A percentile compares a stretch with the other conserved stretches of the same genome.
Conservation (phyloP, 30 jellyfish, hydroid and myxozoan species). For the Phacellophora camtschatica region DNA sequence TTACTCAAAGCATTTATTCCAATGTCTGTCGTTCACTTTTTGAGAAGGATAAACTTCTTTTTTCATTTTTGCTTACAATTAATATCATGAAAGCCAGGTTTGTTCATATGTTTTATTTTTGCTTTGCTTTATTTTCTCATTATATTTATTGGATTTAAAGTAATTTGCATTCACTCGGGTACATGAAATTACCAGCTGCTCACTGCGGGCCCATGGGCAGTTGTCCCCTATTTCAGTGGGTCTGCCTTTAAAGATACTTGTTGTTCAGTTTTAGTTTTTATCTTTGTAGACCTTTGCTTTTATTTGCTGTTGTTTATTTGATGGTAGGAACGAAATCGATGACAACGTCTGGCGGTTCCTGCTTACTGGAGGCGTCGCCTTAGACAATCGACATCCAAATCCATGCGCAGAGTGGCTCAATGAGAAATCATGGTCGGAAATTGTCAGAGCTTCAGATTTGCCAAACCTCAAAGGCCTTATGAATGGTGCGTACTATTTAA, state of each 20-base stretch:
- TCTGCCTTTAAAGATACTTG: background rate
- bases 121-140: background rate
- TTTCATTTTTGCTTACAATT: conserved; percentile 86
- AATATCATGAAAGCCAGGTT: conserved; percentile 89
- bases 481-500: conserved; percentile 54
- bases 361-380: conserved; percentile 98
- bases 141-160: background rate
- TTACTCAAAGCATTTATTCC: conserved; percentile 89
- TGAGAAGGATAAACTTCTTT: conserved; percentile 93
- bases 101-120: background rate
- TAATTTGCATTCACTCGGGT: no score
- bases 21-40: conserved; percentile 97
- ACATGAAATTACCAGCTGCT: no score
- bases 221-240: no score
- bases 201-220: no score
- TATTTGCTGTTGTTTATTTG: no score
- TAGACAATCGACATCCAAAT: conserved; percentile 90
- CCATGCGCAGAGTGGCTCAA: conserved; percentile 95
- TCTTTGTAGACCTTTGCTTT: background rate
- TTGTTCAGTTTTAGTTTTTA: background rate
- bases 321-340: conserved; percentile 82
- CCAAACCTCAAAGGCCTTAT: conserved; percentile 72
- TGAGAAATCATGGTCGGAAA: conserved; percentile 97
- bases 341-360: conserved; percentile 97
- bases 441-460: conserved; percentile 90